phyloP scores from a whole-genome alignment of 2,113 vertebrate genomes.

The Scartelaos histophorus region DNA sequence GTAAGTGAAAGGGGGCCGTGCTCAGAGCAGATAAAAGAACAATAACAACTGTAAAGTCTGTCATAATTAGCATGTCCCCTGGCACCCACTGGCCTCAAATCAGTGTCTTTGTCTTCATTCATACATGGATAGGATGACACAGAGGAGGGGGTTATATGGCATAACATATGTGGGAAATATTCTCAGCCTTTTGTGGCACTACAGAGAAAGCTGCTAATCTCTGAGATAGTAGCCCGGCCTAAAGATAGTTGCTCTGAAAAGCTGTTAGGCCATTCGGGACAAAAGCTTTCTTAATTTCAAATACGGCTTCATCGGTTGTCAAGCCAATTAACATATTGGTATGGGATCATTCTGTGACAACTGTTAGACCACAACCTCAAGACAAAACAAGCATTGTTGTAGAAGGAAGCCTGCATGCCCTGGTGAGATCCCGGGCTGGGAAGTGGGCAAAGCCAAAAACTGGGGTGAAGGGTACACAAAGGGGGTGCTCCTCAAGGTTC shows the following conservation, averaged over 20 bases:
- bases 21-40: slow-evolving; percentile 21
- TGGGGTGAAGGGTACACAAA: slow-evolving; percentile 21
- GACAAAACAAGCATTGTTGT: slow-evolving; percentile 67
- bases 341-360: slow-evolving; percentile 70
- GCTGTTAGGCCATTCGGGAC: slow-evolving; percentile 61
- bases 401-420: slow-evolving; percentile 60
- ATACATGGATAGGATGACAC: slow-evolving; percentile 53
- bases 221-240: slow-evolving; percentile 58
- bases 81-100: slow-evolving; percentile 21
- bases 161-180: slow-evolving; percentile 76
- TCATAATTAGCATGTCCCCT: slow-evolving; percentile 53
- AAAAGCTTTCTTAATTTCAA: slow-evolving; percentile 72
- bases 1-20: slow-evolving; percentile 37
- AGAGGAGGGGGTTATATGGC: slow-evolving; percentile 52
- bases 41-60: slow-evolving; percentile 36
- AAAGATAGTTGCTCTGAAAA: slow-evolving; percentile 62
- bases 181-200: slow-evolving; percentile 57
- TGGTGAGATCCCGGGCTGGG: slow-evolving; percentile 34
- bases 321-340: slow-evolving; percentile 70
- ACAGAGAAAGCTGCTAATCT: slow-evolving; percentile 68
- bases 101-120: slow-evolving; percentile 51
- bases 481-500: slow-evolving; percentile 3
- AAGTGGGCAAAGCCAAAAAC: slow-evolving; percentile 42
- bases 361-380: slow-evolving; percentile 69
- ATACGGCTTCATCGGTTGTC: slow-evolving; percentile 68